These are phyloP conservation scores for Tyria jacobaeae DNA, from an alignment of 2,888 invertebrate species.

Conservation along the genomic window DNA sequence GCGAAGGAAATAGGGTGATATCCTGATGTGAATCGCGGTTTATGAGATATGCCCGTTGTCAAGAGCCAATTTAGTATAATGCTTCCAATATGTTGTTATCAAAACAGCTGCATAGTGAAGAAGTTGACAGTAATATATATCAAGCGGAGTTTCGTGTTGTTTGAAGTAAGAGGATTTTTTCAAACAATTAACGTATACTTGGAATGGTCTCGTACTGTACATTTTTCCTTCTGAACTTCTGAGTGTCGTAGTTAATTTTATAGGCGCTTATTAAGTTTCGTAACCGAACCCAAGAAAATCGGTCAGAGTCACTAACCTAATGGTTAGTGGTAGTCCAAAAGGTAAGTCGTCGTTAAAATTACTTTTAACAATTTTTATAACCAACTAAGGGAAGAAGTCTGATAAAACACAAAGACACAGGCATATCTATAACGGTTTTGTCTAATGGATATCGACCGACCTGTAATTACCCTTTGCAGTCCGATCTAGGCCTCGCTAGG, in stretches of 20 bases:
- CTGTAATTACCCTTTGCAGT: conserved; percentile 9
- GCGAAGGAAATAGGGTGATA: conserved; percentile 40
- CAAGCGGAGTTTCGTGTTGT: background rate
- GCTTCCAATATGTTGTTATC: background rate
- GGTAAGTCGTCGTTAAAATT: too few species aligned
- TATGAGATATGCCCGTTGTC: conserved; percentile 13
- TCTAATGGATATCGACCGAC: background rate
- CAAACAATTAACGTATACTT: too few species aligned
- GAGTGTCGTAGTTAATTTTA: too few species aligned
- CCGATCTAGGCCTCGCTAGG: conserved; percentile 4
- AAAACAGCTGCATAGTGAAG: background rate
- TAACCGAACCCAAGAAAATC: too few species aligned
- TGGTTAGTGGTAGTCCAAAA: too few species aligned
- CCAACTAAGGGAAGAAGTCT: background rate
- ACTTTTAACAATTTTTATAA: background rate
- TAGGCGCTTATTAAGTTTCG: too few species aligned
- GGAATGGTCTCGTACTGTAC: too few species aligned
- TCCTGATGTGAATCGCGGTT: conserved; percentile 31
- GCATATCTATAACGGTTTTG: too few species aligned
- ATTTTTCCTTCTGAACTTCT: too few species aligned
- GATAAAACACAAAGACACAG: background rate
- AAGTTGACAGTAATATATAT: background rate
- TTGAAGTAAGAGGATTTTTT: too few species aligned
- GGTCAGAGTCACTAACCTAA: too few species aligned
- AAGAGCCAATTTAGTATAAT: conserved; percentile 12